These are phyloP conservation scores for Ailurus styani DNA, from an alignment of 2,113 vertebrate genomes.

Conservation along the genomic window DNA sequence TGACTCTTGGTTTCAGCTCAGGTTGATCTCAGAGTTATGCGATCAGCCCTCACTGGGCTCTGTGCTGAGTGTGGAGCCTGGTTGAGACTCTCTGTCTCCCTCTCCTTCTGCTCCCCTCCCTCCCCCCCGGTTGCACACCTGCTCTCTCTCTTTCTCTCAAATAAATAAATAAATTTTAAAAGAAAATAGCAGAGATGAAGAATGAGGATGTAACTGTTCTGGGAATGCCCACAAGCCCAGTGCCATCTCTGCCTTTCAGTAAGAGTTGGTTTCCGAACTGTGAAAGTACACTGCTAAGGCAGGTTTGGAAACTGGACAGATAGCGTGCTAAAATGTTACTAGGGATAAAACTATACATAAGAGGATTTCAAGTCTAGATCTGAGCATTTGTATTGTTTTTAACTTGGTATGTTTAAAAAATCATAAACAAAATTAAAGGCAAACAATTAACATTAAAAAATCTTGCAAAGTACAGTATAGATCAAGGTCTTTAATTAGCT, in stretches of 20 bases:
- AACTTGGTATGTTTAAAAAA: background rate
- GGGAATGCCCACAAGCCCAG: background rate
- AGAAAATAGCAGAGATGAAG: background rate
- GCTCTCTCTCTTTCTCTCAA: background rate
- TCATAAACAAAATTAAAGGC: background rate
- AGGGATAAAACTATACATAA: background rate
- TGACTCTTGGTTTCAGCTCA: background rate
- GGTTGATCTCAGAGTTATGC: background rate
- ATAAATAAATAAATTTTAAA: too few relatives aligned
- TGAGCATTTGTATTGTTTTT: background rate
- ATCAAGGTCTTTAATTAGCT: background rate
- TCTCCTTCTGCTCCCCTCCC: background rate
- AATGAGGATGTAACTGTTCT: background rate
- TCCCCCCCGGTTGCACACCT: fast-evolving
- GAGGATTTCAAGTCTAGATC: background rate
- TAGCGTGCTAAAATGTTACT: background rate
- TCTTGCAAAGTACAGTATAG: background rate
- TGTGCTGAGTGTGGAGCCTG: background rate
- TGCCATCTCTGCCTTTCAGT: background rate
- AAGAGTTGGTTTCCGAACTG: background rate
- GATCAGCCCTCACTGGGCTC: background rate
- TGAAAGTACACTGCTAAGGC: background rate
- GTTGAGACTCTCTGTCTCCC: background rate
- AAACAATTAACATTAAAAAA: background rate
- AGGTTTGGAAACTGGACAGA: background rate